Evolutionary conservation across 2,797 vertebrate species (phyloP).

Genomic region (Taeniopygia guttata): DNA sequence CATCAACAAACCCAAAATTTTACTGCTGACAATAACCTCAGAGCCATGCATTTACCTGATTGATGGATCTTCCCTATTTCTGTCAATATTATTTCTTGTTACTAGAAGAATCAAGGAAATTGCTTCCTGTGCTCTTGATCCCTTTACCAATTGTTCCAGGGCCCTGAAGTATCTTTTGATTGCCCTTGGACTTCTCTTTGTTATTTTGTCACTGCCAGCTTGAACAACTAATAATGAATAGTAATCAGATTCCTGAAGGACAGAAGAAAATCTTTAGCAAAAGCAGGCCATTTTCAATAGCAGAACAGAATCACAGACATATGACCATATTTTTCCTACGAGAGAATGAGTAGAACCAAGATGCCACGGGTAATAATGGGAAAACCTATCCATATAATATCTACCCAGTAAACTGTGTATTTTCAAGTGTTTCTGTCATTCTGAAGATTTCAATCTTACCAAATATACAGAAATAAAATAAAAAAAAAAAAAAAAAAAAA

Average conservation of each 20-base stretch:
- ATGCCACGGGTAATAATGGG: neutral
- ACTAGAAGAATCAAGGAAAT: neutral
- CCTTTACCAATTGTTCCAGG: neutral
- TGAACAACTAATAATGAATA: accelerated
- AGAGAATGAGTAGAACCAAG: neutral
- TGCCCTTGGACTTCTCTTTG: neutral
- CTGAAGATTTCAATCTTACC: neutral
- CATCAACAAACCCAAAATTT: neutral
- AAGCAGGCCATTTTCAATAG: neutral
- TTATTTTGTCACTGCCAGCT: neutral
- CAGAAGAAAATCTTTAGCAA: neutral
- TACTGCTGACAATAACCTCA: neutral
- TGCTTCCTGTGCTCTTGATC: neutral
- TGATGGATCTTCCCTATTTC: neutral
- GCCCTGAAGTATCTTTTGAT: neutral
- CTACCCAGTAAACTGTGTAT: neutral
- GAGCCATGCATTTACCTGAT: neutral
- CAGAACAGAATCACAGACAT: neutral
- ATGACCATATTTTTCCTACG: neutral
- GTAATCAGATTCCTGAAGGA: neutral
- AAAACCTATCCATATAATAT: neutral
- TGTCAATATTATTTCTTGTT: neutral
- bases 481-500: slow-evolving; percentile 9
- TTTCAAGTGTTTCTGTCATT: neutral
- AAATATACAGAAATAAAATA: neutral